phyloP scores from a whole-genome alignment of 2,888 invertebrate species.

The Ariolimax columbianus region DNA sequence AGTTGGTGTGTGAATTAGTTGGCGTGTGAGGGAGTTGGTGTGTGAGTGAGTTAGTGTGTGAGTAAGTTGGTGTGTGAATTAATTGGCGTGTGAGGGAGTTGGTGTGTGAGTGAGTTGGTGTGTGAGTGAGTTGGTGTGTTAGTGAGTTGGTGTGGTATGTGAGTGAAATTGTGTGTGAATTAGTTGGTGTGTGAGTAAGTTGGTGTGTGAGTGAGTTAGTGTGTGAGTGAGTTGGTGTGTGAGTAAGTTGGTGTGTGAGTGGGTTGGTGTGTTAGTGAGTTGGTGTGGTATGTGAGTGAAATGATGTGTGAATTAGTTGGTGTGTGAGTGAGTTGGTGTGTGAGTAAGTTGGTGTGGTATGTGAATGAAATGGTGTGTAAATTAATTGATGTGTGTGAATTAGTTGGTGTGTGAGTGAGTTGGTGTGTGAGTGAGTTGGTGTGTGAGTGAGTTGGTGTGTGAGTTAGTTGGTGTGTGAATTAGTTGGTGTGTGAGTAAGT shows the following conservation, averaged over 20 bases:
- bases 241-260: neutral
- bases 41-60: neutral
- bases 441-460: neutral
- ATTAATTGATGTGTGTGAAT: neutral
- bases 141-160: conserved; percentile 28
- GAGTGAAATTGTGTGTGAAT: conserved; percentile 1
- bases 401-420: neutral
- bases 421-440: neutral
- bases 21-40: too few relatives aligned
- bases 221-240: neutral
- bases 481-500: neutral
- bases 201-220: neutral
- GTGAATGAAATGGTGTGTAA: neutral
- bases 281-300: neutral
- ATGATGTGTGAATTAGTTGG: neutral
- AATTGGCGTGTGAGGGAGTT: neutral
- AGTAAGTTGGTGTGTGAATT: neutral
- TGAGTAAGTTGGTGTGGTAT: conserved; percentile 3
- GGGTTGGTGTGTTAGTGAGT: neutral
- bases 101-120: neutral
- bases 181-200: conserved; percentile 19
- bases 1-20: too few relatives aligned
- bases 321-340: neutral
- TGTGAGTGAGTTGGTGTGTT: conserved; percentile 6
- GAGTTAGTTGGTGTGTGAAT: neutral